phyloP scores from a whole-genome alignment of 1,140 invertebrate species.

The Heliconius nattereri region DNA sequence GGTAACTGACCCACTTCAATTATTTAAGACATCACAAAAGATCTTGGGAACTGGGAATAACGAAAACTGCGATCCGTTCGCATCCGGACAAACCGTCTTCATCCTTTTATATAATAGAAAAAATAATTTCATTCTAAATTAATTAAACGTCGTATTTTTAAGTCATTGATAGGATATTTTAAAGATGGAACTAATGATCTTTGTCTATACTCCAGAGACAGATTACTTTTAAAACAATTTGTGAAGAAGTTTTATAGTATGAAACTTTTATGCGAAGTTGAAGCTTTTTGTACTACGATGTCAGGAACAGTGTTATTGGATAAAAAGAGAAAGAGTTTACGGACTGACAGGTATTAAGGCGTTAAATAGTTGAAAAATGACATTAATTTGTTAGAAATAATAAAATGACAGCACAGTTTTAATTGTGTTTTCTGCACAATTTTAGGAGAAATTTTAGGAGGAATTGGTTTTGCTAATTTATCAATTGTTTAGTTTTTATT shows the following conservation, averaged over 20 bases:
- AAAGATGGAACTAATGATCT: not conserved
- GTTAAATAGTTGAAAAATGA: not conserved
- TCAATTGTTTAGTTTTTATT: no score
- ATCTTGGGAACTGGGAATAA: conserved; percentile 32
- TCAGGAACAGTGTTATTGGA: not conserved
- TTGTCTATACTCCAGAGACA: not conserved
- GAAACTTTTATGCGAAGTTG: not conserved
- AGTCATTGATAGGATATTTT: conserved; percentile 1
- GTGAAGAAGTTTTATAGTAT: not conserved
- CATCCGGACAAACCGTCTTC: conserved; percentile 36
- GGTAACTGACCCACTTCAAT: conserved; percentile 31
- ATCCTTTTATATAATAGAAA: conserved; percentile 38
- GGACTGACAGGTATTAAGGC: not conserved
- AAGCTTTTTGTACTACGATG: not conserved
- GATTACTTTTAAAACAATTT: conserved; percentile 5
- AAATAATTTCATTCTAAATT: conserved; percentile 55
- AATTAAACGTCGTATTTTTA: conserved; percentile 48
- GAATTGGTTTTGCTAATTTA: no score
- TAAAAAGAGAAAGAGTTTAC: not conserved
- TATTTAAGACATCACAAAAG: conserved; percentile 30
- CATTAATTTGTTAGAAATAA: not conserved
- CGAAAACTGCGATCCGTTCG: conserved; percentile 17
- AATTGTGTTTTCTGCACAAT: no score
- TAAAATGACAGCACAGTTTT: not conserved
- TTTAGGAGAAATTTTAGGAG: no score